These are phyloP conservation scores for Sardinella longiceps DNA, from an alignment of 2,797 vertebrate genomes.

Conservation along the genomic window DNA sequence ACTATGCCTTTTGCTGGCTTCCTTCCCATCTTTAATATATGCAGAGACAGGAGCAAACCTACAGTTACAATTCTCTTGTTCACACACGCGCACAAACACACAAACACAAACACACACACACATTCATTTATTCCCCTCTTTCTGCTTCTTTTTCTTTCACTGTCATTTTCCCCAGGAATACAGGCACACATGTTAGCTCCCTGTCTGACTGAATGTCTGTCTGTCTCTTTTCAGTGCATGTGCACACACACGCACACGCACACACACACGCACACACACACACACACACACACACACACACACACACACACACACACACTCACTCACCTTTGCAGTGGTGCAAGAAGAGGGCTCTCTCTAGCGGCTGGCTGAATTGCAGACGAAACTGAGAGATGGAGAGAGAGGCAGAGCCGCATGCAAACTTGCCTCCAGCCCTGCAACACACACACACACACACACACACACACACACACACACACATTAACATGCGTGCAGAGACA, in stretches of 20 bases:
- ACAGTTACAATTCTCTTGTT: background rate
- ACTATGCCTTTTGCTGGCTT: background rate
- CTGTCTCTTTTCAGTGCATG: background rate
- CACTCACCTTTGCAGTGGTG: constrained; percentile 88
- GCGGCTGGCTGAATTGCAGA: constrained; percentile 85
- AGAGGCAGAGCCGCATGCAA: constrained; percentile 79
- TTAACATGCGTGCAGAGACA: background rate
- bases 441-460: constrained; percentile 43
- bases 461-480: background rate
- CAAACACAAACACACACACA: constrained; percentile 13
- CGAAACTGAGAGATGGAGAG: constrained; percentile 84
- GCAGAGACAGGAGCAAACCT: background rate
- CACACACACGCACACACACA: background rate
- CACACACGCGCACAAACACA: background rate
- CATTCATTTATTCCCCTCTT: constrained; percentile 30
- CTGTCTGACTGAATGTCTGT: background rate
- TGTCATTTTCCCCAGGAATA: constrained; percentile 12
- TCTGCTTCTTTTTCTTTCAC: constrained; percentile 35
- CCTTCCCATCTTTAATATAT: background rate
- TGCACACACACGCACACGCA: background rate
- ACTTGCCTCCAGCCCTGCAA: constrained; percentile 88
- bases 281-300: constrained; percentile 1
- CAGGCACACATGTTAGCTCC: constrained; percentile 7
- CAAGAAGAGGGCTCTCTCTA: constrained; percentile 88
- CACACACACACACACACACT: background rate